These are phyloP conservation scores for Saimiri boliviensis DNA, from an alignment of 2,113 vertebrate genomes.

Conservation along the genomic window DNA sequence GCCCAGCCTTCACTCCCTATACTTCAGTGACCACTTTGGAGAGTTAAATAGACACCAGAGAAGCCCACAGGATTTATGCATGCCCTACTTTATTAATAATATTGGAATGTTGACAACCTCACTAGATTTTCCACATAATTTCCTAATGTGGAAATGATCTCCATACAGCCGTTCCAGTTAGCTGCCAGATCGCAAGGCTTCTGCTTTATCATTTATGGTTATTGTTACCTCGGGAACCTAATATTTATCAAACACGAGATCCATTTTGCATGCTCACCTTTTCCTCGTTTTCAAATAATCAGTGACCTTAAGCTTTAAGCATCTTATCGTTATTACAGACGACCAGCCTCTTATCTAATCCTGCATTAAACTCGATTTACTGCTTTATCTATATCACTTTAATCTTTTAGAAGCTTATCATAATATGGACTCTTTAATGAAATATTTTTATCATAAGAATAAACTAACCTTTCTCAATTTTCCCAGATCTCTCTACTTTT, in stretches of 20 bases:
- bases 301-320: constrained; percentile 46
- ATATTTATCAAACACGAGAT: constrained; percentile 55
- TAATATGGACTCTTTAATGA: constrained; percentile 61
- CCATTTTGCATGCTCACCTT: constrained; percentile 35
- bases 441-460: constrained; percentile 53
- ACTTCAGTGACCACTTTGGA: not conserved
- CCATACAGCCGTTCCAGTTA: not conserved
- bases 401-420: constrained; percentile 59
- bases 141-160: not conserved
- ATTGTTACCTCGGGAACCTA: constrained; percentile 55
- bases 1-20: not conserved
- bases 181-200: not conserved
- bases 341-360: constrained; percentile 54
- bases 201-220: constrained; percentile 37
- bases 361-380: constrained; percentile 46
- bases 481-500: constrained; percentile 36
- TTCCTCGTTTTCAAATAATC: constrained; percentile 42
- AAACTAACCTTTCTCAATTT: constrained; percentile 48
- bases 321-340: constrained; percentile 31
- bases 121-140: not conserved
- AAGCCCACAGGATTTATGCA: not conserved
- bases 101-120: not conserved
- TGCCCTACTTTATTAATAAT: not conserved
- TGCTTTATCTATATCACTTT: constrained; percentile 48
- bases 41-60: not conserved